These are phyloP conservation scores for Copidosoma floridanum DNA, from an alignment of 1,140 invertebrate species.

Conservation along the genomic window DNA sequence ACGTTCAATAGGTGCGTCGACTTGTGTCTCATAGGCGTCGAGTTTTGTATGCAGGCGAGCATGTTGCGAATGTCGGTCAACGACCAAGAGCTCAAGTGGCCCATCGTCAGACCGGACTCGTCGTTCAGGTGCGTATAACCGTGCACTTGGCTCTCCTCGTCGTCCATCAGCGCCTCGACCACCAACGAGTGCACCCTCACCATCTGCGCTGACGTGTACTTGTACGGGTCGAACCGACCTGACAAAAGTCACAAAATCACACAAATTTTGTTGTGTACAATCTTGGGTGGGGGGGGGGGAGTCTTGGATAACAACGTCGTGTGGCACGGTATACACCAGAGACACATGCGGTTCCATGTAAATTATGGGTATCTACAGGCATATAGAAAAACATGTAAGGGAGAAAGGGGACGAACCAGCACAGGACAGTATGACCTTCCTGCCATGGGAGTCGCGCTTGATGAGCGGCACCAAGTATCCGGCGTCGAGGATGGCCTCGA, in stretches of 20 bases:
- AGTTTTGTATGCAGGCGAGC: slow-evolving; percentile 78
- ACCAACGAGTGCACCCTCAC: slow-evolving; percentile 73
- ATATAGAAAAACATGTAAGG: too few relatives aligned
- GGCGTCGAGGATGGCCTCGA: slow-evolving; percentile 75
- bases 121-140: slow-evolving; percentile 83
- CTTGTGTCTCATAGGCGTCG: slow-evolving; percentile 85
- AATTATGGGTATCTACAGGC: too few relatives aligned
- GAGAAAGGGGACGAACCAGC: too few relatives aligned
- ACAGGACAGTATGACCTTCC: slow-evolving; percentile 73
- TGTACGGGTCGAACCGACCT: slow-evolving; percentile 73
- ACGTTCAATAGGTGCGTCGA: slow-evolving; percentile 82
- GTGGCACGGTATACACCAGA: too few relatives aligned
- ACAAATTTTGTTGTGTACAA: neutral
- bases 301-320: too few relatives aligned
- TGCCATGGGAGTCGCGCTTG: slow-evolving; percentile 69
- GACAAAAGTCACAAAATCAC: neutral
- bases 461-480: slow-evolving; percentile 78
- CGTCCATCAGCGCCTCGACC: slow-evolving; percentile 74
- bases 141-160: slow-evolving; percentile 74
- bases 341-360: too few relatives aligned
- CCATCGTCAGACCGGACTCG: slow-evolving; percentile 78
- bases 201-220: slow-evolving; percentile 73
- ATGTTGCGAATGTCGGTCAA: slow-evolving; percentile 75
- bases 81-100: slow-evolving; percentile 78
- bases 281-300: neutral